Base-by-base conservation (phyloP, 2,113 vertebrate genomes). In the Ctenomys sociabilis region DNA sequence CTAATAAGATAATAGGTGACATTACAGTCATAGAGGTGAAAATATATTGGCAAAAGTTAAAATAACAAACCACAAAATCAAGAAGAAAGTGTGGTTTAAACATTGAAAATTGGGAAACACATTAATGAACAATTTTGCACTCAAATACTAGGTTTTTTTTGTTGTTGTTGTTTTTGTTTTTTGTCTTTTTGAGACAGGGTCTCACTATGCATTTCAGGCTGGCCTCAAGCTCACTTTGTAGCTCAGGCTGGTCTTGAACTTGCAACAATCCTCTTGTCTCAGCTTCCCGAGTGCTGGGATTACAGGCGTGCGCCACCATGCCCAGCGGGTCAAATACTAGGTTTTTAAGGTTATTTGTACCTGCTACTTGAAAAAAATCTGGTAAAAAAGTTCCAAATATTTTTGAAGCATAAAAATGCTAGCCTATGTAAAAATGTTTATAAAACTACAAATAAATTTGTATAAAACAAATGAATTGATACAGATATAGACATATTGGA, bases 1-100 rank as follows among this genome's bases (percentile, higher is more conserved):
- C 22, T 89, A 57, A 45, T n/a, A 94, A 95, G 68, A 95, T 93
- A 83, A 96, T 95, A 73, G 54, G 83, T 78, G 84, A 95, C 32
- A 85, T 84, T 85, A 68, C 95, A 96, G 80, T 59, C 63, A 7
- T 37, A 68, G 72, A 96, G 26, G n/a, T 49, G 45, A 92, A 90
- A 90, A 83, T 59, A 54, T 5, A 90, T 82, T 88, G 92, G 75
- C 81, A 96, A 87, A 94, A 70, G 22, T 89, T 80, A 22, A 95
- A 93, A 96, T 57, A 49, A 80, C 59, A 95, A 92, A 84, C 54
- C 61, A 75, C 37, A 85, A 89, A 93, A 88, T 35, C 49, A 54
- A 61, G 86, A 12, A 85, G 24, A 87, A 83, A 63, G 49, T 84
- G 14, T 92, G 3, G 61, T 81, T 52, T 7, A 75, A 37, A 16